Conservation (phyloP, 2,888 invertebrate genomes). For the Corythucha ciliata region DNA sequence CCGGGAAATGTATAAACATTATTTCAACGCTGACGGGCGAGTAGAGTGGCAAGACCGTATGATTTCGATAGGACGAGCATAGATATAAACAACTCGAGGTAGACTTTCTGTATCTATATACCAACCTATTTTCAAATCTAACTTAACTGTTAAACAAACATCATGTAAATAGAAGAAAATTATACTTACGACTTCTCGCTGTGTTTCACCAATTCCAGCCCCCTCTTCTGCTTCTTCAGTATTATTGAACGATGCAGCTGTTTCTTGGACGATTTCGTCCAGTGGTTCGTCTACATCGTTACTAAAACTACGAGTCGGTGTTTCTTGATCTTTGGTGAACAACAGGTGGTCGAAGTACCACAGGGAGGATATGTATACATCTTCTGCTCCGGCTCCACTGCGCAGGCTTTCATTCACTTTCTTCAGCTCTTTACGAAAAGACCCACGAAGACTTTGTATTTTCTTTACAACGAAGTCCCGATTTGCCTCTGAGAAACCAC, state of each 20-base stretch:
- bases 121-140: no score
- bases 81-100: no score
- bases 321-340: constrained; percentile 18
- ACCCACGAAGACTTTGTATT: constrained; percentile 34
- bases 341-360: constrained; percentile 18
- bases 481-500: constrained; percentile 25
- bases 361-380: constrained; percentile 12
- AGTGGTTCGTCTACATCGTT: constrained; percentile 8
- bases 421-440: constrained; percentile 35
- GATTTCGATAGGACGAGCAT: no score
- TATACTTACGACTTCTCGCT: no score
- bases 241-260: no score
- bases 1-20: not conserved
- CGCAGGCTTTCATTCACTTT: constrained; percentile 29
- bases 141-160: no score
- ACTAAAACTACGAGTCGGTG: not conserved
- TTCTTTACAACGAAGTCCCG: constrained; percentile 29
- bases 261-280: constrained; percentile 1
- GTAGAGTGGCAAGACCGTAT: no score
- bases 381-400: constrained; percentile 26
- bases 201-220: no score
- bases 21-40: no score
- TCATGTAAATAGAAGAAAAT: no score
- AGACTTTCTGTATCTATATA: no score
- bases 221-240: no score